These are phyloP conservation scores for Euclidia mi DNA, from an alignment of 2,888 invertebrate species.

Conservation along the genomic window DNA sequence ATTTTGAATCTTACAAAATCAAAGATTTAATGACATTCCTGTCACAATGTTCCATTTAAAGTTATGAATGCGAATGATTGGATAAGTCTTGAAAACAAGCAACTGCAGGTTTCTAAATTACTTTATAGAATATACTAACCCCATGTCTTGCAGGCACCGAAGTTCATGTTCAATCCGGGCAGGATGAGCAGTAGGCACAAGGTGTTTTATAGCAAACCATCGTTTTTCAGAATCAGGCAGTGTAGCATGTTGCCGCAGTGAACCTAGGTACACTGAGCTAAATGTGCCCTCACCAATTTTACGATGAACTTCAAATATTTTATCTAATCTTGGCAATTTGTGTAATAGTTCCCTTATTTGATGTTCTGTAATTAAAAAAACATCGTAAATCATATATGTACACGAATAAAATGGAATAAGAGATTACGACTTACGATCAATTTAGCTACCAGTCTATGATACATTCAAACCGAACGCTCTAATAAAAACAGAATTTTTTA, in stretches of 20 bases:
- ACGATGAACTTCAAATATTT: slow-evolving; percentile 91
- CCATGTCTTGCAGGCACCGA: slow-evolving; percentile 94
- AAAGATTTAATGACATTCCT: too few species aligned
- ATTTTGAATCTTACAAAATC: too few species aligned
- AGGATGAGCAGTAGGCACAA: slow-evolving; percentile 96
- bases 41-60: too few species aligned
- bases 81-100: too few species aligned
- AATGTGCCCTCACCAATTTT: slow-evolving; percentile 96
- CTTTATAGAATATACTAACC: slow-evolving; percentile 82
- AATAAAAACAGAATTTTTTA: too few species aligned
- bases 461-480: too few species aligned
- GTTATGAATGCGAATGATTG: too few species aligned
- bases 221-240: slow-evolving; percentile 83
- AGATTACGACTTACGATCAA: too few species aligned
- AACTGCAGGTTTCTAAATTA: too few species aligned
- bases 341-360: slow-evolving; percentile 82
- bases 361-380: slow-evolving; percentile 65
- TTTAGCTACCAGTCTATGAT: too few species aligned
- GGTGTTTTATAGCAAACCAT: slow-evolving; percentile 95
- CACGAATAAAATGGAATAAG: too few species aligned
- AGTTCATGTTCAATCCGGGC: slow-evolving; percentile 95
- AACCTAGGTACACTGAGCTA: slow-evolving; percentile 95
- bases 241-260: slow-evolving; percentile 86
- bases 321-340: slow-evolving; percentile 91
- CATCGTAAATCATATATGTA: neutral